These are phyloP conservation scores for Heliocidaris tuberculata DNA, from an alignment of 35 echinoderm and acorn worm genomes.

Conservation along the genomic window DNA sequence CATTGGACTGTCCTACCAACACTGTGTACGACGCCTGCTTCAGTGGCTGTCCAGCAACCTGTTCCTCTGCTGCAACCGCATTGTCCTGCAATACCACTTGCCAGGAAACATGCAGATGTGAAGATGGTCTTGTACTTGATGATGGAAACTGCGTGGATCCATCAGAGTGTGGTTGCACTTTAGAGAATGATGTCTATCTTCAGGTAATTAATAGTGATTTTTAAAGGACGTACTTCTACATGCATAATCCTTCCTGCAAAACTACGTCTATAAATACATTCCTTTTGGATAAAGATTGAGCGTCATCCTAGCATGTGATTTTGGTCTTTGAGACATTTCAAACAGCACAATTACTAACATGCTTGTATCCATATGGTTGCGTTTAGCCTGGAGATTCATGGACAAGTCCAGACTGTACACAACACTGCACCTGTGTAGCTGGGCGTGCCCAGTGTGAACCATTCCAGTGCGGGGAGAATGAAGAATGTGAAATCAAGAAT, in stretches of 20 bases:
- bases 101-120: conserved; percentile 79
- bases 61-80: conserved; percentile 44
- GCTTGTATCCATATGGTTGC: neutral
- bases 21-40: conserved; percentile 66
- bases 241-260: no score
- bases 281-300: no score
- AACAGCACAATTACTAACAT: neutral
- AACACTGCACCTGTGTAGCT: conserved; percentile 59
- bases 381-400: neutral
- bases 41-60: conserved; percentile 74
- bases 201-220: conserved; percentile 30
- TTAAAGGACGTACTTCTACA: neutral
- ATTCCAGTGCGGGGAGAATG: neutral
- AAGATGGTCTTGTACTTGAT: conserved; percentile 65
- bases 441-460: conserved; percentile 51
- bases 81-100: conserved; percentile 50
- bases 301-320: no score
- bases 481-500: conserved; percentile 60
- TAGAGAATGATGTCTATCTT: conserved; percentile 53
- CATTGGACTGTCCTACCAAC: conserved; percentile 61
- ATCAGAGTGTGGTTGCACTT: conserved; percentile 69
- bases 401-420: conserved; percentile 62
- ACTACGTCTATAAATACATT: no score
- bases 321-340: no score
- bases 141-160: conserved; percentile 66